Percentiles rank a stretch among this genome's conserved stretches.
Evolutionary conservation across 1,140 invertebrate genomes (phyloP).

Genomic region (Drosophila watanabei): DNA sequence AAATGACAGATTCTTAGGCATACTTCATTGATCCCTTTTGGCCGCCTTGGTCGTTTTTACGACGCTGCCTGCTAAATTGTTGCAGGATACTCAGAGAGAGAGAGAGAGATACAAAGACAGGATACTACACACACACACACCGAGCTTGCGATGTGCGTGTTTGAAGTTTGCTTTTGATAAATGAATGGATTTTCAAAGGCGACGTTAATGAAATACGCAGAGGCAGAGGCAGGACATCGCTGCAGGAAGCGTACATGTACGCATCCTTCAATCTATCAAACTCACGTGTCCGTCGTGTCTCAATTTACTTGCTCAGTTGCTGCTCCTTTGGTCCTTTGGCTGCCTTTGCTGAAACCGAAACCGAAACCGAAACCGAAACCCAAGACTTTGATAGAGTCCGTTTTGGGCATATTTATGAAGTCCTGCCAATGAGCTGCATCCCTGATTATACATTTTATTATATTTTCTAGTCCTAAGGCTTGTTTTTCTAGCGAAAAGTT

Average conservation of each 20-base stretch:
- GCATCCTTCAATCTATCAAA: constrained; percentile 77
- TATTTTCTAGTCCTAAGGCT: background rate
- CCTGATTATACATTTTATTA: background rate
- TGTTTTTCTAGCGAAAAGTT: too few species aligned
- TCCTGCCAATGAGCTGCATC: constrained; percentile 12
- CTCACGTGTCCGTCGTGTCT: constrained; percentile 81
- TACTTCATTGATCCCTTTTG: constrained; percentile 82
- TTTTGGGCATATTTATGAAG: constrained; percentile 53
- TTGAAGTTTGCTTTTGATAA: constrained; percentile 83
- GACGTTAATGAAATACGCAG: constrained; percentile 78
- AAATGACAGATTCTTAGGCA: constrained; percentile 83
- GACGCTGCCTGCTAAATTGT: constrained; percentile 68
- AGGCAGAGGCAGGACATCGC: constrained; percentile 9
- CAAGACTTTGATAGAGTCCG: constrained; percentile 51
- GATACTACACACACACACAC: constrained; percentile 28
- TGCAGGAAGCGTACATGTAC: constrained; percentile 37
- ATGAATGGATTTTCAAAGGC: constrained; percentile 83
- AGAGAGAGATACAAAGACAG: constrained; percentile 14
- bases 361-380: background rate
- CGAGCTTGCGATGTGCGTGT: constrained; percentile 48
- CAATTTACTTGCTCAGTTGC: constrained; percentile 82
- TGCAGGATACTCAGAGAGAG: constrained; percentile 56
- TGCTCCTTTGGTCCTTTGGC: constrained; percentile 46
- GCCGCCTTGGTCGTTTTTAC: constrained; percentile 65
- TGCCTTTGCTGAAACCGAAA: constrained; percentile 9